phyloP scores from a whole-genome alignment of 2,797 vertebrate genomes.

The Discoglossus pictus region DNA sequence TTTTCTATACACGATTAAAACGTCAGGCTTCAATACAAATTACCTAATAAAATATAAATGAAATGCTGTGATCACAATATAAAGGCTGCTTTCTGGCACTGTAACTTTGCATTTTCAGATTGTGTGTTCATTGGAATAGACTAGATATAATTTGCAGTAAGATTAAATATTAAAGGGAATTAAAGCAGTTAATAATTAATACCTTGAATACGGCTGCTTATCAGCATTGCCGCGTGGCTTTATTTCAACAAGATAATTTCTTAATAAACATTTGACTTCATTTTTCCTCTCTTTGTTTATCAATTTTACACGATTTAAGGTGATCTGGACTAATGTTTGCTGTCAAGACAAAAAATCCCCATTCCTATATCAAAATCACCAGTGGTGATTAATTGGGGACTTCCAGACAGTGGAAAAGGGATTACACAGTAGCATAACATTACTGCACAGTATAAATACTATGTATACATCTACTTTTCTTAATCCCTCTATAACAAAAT shows the following conservation, averaged over 20 bases:
- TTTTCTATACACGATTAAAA: too few species aligned
- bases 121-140: slow-evolving; percentile 55
- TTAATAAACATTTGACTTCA: slow-evolving; percentile 24
- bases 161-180: slow-evolving; percentile 76
- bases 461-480: too few species aligned
- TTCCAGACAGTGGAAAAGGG: too few species aligned
- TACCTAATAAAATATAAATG: slow-evolving; percentile 32
- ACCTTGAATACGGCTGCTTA: slow-evolving; percentile 63
- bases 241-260: slow-evolving; percentile 47
- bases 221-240: slow-evolving; percentile 58
- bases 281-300: neutral
- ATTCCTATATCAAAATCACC: too few species aligned
- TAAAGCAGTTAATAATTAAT: slow-evolving; percentile 74
- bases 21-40: neutral
- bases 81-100: neutral
- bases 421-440: too few species aligned
- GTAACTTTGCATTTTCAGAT: slow-evolving; percentile 13
- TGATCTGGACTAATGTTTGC: too few species aligned
- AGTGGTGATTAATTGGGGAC: too few species aligned
- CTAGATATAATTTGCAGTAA: slow-evolving; percentile 61
- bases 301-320: too few species aligned
- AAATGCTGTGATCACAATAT: neutral
- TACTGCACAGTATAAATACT: too few species aligned
- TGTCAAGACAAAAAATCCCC: too few species aligned
- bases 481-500: too few species aligned